Evolutionary conservation across 2,888 invertebrate genomes (phyloP).

Genomic region (Eumerus sabulonum): DNA sequence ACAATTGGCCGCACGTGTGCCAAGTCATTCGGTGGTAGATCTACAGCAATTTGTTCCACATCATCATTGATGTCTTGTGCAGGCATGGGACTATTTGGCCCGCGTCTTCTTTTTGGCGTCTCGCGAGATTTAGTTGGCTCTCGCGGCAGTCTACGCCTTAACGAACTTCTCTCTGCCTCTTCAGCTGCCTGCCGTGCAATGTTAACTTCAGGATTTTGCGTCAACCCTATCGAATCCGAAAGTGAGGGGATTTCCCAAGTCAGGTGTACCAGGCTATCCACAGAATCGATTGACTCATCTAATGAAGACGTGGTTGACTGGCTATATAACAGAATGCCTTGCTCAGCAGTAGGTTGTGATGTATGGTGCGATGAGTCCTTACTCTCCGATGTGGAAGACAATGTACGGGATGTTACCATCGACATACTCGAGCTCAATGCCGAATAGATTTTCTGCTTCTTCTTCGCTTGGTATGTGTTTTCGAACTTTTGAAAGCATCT

Average conservation of each 20-base stretch:
- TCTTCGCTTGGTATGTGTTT: conserved; percentile 25
- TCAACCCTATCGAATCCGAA: neutral
- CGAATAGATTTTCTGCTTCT: conserved; percentile 1
- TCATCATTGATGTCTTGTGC: conserved; percentile 2
- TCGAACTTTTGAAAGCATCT: conserved; percentile 45
- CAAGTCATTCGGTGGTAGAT: neutral
- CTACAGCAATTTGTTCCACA: neutral
- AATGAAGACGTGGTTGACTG: neutral
- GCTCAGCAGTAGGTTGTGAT: no score
- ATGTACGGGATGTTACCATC: neutral
- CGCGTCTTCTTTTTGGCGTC: conserved; percentile 9
- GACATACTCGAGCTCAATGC: conserved; percentile 20
- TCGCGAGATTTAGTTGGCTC: neutral
- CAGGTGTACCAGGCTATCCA: conserved; percentile 19
- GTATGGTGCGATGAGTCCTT: neutral
- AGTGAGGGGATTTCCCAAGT: neutral
- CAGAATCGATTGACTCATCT: conserved; percentile 25
- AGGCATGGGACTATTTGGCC: neutral
- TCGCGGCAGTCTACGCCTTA: conserved; percentile 28
- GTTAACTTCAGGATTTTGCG: conserved; percentile 12
- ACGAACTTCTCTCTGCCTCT: conserved; percentile 21
- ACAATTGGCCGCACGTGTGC: conserved; percentile 28
- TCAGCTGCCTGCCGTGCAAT: conserved; percentile 18
- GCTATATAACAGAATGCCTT: no score
- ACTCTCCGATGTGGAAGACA: conserved; percentile 11